Base-by-base conservation (phyloP, 1,140 invertebrate genomes). In the Heliconius melpomene region DNA sequence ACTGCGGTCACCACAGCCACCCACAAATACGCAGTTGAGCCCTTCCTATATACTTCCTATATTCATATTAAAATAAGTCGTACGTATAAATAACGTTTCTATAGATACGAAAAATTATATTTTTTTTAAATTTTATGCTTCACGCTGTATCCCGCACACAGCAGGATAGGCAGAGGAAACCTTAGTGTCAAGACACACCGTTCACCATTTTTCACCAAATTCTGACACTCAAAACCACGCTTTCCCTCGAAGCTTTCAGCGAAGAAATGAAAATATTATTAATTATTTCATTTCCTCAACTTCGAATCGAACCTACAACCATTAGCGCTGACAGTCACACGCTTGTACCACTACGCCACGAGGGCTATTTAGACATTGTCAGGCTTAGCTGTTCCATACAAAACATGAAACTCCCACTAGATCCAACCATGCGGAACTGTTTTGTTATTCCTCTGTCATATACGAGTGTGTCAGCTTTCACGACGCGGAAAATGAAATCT, bases 391-490 rank as follows among this genome's bases (percentile, higher is more conserved):
- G n/a, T 36, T 75, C 36, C 29, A 36, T 32, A 57, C 6, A 52
- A 54, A 72, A 38, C n/a, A 13, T 13, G 20, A 54, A 40, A 26
- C 46, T 72, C 38, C 29, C 76, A 72, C 50, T 38, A 72, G 72
- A 74, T 26, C 6, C 32, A 74, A 2, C 54, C 71, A 74, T 74
- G 72, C 73, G 32, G 60, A 74, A 74, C 20, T 78, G 72, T 60
- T 72, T 78, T 78, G 71, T 73, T 57, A 78, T 78, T 46, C 66
- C 32, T 16, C 40, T 57, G 70, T 72, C 70, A 29, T 77, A 66
- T 70, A 18, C 13, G 6, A 32, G 40, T 32, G 7, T 36, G 32
- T 36, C 76, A 52, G 66, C 70, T 77, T 77, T 77, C 66, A 72
- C 76, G 38, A 72, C 40, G 52, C 46, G 74, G 54, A 75, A 75